A percentile compares a stretch with the other conserved stretches of the same genome.
phyloP scores from a whole-genome alignment of 2,888 invertebrate genomes.

The Myathropa florea region DNA sequence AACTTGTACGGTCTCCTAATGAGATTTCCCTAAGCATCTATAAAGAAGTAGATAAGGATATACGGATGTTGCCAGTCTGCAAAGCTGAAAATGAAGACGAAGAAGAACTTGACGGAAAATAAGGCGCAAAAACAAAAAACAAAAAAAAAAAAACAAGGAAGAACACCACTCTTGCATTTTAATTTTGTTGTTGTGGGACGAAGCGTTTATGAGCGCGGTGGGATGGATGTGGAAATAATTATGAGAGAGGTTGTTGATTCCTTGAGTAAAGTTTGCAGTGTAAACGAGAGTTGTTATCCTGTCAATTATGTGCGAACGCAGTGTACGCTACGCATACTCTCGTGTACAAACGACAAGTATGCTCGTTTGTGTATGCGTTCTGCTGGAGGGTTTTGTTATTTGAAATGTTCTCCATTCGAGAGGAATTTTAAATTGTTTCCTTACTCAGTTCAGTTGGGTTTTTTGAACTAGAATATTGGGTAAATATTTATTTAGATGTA shows the following conservation, averaged over 20 bases:
- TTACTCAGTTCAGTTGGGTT: neutral
- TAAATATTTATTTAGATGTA: neutral
- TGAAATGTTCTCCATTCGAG: neutral
- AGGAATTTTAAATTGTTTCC: neutral
- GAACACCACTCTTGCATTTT: slow-evolving; percentile 63
- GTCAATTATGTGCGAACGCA: slow-evolving; percentile 67
- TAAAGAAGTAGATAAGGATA: slow-evolving; percentile 64
- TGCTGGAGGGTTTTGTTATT: slow-evolving; percentile 8
- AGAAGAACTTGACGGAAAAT: slow-evolving; percentile 25
- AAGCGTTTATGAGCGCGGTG: slow-evolving; percentile 18
- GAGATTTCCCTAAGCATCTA: slow-evolving; percentile 69
- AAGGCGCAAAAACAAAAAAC: slow-evolving; percentile 19
- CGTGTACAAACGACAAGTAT: neutral
- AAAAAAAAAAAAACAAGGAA: slow-evolving; percentile 12
- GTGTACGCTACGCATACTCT: slow-evolving; percentile 25
- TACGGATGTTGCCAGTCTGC: slow-evolving; percentile 59
- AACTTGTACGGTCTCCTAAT: slow-evolving; percentile 68
- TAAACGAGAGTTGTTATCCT: slow-evolving; percentile 67
- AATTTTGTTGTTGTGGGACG: slow-evolving; percentile 44
- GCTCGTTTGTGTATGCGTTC: neutral
- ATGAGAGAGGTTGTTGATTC: slow-evolving; percentile 66
- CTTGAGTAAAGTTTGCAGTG: slow-evolving; percentile 61
- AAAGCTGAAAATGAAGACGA: slow-evolving; percentile 33
- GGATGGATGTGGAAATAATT: slow-evolving; percentile 56
- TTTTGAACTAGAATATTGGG: neutral